Conservation (phyloP, 2,888 invertebrate species). For the Caenorhabditis sp. region DNA sequence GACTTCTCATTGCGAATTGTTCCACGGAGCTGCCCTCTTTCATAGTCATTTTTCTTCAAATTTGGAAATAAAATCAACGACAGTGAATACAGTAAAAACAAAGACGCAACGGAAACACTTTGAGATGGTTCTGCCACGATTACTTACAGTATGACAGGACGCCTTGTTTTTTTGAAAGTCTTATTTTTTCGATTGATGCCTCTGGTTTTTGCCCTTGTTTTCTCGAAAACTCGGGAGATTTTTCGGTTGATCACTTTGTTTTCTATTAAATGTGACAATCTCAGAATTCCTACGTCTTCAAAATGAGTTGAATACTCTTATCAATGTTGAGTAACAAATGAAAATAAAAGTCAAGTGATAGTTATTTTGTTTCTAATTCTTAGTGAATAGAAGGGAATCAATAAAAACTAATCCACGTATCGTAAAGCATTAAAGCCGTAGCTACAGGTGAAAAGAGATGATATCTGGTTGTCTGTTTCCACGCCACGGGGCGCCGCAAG, state of each 20-base stretch:
- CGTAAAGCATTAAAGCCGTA: not conserved
- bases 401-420: conserved; percentile 25
- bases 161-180: too few species aligned
- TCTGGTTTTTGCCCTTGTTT: too few species aligned
- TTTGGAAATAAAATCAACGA: not conserved
- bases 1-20: conserved; percentile 71
- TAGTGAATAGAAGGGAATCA: conserved; percentile 5
- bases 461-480: conserved; percentile 31
- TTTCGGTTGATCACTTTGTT: too few species aligned
- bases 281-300: too few species aligned
- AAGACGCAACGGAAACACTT: too few species aligned
- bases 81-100: not conserved
- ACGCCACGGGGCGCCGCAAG: conserved; percentile 24
- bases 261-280: too few species aligned
- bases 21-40: conserved; percentile 62
- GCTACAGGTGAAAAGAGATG: conserved; percentile 41
- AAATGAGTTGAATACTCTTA: too few species aligned
- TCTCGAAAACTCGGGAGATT: too few species aligned
- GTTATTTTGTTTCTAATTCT: too few species aligned
- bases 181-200: too few species aligned
- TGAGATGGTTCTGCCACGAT: too few species aligned
- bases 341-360: conserved; percentile 18
- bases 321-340: conserved; percentile 20
- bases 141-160: too few species aligned
- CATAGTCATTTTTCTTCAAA: conserved; percentile 45